Base-by-base conservation (phyloP, 1,140 invertebrate species). In the Listronotus bonariensis region DNA sequence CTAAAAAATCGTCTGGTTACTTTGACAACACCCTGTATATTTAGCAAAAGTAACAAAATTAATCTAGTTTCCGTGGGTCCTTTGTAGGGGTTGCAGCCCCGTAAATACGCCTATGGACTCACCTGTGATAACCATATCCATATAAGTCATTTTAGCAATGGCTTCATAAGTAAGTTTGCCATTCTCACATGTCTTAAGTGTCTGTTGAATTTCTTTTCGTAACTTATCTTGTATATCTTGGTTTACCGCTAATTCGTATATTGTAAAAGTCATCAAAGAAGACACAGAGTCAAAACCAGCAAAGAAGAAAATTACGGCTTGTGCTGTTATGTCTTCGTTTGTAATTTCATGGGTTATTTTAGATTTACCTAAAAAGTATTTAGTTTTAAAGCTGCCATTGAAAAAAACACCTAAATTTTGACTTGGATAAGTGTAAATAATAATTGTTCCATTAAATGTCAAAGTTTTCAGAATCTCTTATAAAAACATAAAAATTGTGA, bases 71-170 rank as follows among this genome's bases (percentile, higher is more conserved):
- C n/a, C n/a, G n/a, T n/a, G n/a, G n/a, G n/a, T n/a, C n/a, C n/a
- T n/a, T n/a, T n/a, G n/a, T n/a, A n/a, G n/a, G n/a, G n/a, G n/a
- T n/a, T n/a, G n/a, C n/a, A n/a, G n/a, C n/a, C n/a, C n/a, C n/a
- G n/a, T n/a, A n/a, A n/a, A n/a, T n/a, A n/a, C n/a, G n/a, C n/a
- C n/a, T n/a, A 26, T 26, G 2, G 20, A 26, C 6, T n/a, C 70
- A 82, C 81, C 82, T 63, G 76, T 78, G 55, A 82, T 69, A 42
- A 82, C 80, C 80, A 82, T 82, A 69, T 84, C 79, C 67, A 85
- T 64, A 67, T 84, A 85, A 41, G 79, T 77, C 76, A 85, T 76
- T 34, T 77, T 72, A 42, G 76, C 70, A 5, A 84, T 62, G 8
- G 72, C 73, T 45, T 84, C 80, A 64, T 82, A 82, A 5, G 71